Base-by-base conservation (phyloP, 92 coral and sea anemone genomes). In the Siderastrea radians region DNA sequence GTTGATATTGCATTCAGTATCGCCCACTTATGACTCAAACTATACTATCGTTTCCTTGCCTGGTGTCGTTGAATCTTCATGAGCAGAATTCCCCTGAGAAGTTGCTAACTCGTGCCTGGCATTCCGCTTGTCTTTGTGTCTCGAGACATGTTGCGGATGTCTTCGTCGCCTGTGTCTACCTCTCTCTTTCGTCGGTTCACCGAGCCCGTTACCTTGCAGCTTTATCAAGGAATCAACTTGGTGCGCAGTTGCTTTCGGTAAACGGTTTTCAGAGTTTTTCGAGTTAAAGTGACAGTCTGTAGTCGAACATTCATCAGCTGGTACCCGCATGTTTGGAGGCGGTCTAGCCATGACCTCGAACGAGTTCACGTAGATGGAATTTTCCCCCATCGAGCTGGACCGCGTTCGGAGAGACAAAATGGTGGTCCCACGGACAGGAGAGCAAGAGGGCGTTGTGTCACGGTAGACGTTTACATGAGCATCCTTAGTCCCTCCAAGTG, bases 301-400 rank as follows among this genome's bases (percentile, higher is more conserved):
- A 48, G 48, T 74, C 53, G 7, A 48, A 19, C 62, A 57, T 26
- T 84, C 87, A 14, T 84, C 74, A 13, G 60, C 26, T 58, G 87
- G 87, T 17, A 74, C 57, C 52, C 64, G 73, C 80, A 74, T 15
- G 45, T 84, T 84, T 17, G 87, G 87, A 1, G 87, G 87, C 15
- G 87, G 87, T 74, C 81, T 61, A 45, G 78, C 26, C 86, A 84
- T 58, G 45, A 84, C 87, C 81, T 84, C 87, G 76, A 84, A 84
- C 16, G 87, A 84, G 76, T 84, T 84, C 49, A 84, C 80, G 47
- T 84, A 84, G 16, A 84, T 84, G 38, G 87, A 74, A 67, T 74
- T 73, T 49, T 84, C 87, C 4, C 87, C 87, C 14, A 84, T 53
- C 15, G 71, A 73, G 12, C 74, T 84, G 45, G 73, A 72, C 38